Evolutionary conservation across 2,797 vertebrate species (phyloP), one percentile per base, ranked within the genome.

Genomic region (Todus mexicanus): DNA sequence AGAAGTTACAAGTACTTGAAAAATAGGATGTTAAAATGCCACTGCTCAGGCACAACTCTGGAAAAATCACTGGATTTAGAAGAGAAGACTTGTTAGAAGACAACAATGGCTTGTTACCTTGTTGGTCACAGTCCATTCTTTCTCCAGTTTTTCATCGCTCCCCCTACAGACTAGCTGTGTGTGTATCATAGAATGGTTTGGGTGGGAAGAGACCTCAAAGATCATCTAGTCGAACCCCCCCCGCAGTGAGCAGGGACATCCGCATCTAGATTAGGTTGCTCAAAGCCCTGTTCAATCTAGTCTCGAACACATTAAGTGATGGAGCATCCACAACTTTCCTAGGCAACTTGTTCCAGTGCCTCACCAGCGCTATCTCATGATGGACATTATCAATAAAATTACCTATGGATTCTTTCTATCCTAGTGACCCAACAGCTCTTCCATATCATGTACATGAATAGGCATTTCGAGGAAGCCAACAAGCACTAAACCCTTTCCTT

Each of bases 391-490:
- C 25, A 15, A 16, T 0, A 0, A 68, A 92, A 50, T 7, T 4
- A 65, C 57, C 37, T 17, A 14, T 3, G 21, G 43, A 25, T n/a
- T 81, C 7, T 12, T n/a, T 10, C 33, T 53, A n/a, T 78, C 53
- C 73, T 26, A 25, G 23, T 20, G 40, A 70, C 22, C 26, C 43
- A 37, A 22, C 15, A 16, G 6, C 60, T 63, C 43, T 45, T 65
- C 70, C 0, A 0, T 26, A 77, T 18, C 31, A 22, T 1, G 5
- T 5, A 14, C 26, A 18, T 1, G 21, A n/a, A 40, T 33, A 54
- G 43, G 43, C 31, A 50, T 45, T 71, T 74, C 26, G 26, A 78
- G n/a, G 54, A 84, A 69, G 57, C 85, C 85, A 87, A 85, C 38
- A 81, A 71, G 45, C 53, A 53, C 21, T 5, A n/a, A 27, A 7